Base-by-base conservation (phyloP, 2,797 vertebrate species). In the Phylloscopus collybita region DNA sequence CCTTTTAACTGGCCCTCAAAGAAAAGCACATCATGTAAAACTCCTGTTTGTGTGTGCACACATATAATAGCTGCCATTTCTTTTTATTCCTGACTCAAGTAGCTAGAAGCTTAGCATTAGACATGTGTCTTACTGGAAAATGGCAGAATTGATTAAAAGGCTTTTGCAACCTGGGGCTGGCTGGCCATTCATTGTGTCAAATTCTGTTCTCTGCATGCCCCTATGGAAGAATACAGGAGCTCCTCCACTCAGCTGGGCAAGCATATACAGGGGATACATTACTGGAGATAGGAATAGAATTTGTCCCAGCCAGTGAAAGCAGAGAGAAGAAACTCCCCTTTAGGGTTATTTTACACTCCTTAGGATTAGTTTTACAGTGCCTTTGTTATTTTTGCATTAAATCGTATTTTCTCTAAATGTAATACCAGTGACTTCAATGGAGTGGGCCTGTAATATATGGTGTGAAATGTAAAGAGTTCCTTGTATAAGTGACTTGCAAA, bases 21-120 rank as follows among this genome's bases (percentile, higher is more conserved):
- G 57, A 57, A 94, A 72, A 90, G 59, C 20, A 36, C 11, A 16
- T 40, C 10, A 30, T 47, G 29, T 44, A 73, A 73, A 84, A 72
- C 12, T 3, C 60, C 5, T 10, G 1, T 27, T 17, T 38, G 34
- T 14, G 8, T 50, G 6, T 7, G 5, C 13, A 2, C 14, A 27
- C 10, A 32, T 67, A 23, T 7, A 71, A 54, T 14, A 69, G 34
- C 49, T 88, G 45, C 57, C 0, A 59, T 76, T 92, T 87, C 34
- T 65, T 86, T 92, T 92, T 86, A 42, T 78, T 61, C 53, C 78
- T 88, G 42, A 59, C 38, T 80, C 13, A 16, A 30, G 50, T 26
- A 89, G 25, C 18, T 59, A 17, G 54, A 88, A 92, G 40, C 42
- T 12, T 84, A 20, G 25, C 27, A 47, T 60, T 74, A 25, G 47